Percentiles rank a stretch among this genome's conserved stretches.
Evolutionary conservation across 2,888 invertebrate genomes (phyloP).

Genomic region (Ceramica pisi): DNA sequence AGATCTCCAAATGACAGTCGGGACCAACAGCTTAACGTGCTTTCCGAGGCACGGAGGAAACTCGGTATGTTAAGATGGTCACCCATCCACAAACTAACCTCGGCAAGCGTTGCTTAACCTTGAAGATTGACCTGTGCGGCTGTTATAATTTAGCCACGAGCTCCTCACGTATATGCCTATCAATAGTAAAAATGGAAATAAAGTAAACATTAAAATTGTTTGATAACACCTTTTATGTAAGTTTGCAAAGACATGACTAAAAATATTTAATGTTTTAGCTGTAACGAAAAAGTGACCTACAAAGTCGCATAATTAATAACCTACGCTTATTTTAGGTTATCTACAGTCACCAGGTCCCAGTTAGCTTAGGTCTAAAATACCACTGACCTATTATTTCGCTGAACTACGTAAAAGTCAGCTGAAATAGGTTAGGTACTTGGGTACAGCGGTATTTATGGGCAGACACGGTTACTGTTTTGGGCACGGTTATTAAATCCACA

Average conservation of each 20-base stretch:
- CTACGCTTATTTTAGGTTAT: slow-evolving; percentile 21
- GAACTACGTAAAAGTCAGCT: slow-evolving; percentile 26
- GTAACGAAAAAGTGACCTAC: neutral
- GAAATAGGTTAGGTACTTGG: slow-evolving; percentile 37
- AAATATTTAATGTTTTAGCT: neutral
- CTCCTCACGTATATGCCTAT: too few relatives aligned
- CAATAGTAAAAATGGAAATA: too few relatives aligned
- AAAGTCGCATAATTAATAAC: slow-evolving; percentile 11
- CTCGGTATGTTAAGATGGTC: too few relatives aligned
- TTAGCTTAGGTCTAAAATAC: slow-evolving; percentile 31
- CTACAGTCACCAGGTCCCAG: slow-evolving; percentile 13
- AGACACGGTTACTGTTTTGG: slow-evolving; percentile 13
- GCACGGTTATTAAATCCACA: slow-evolving; percentile 19
- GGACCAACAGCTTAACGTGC: too few relatives aligned
- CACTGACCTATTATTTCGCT: slow-evolving; percentile 41
- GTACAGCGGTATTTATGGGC: slow-evolving; percentile 16
- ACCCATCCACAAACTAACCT: too few relatives aligned
- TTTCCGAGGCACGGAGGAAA: too few relatives aligned
- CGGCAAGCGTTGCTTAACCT: too few relatives aligned
- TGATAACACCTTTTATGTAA: neutral
- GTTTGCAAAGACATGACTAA: neutral
- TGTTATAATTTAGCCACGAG: too few relatives aligned
- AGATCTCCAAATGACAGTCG: too few relatives aligned
- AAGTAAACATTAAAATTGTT: too few relatives aligned
- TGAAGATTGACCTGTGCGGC: too few relatives aligned